A percentile compares a stretch with the other conserved stretches of the same genome.
These are phyloP conservation scores for Cephus nigrinus DNA, from an alignment of 2,888 invertebrate genomes.

Conservation along the genomic window DNA sequence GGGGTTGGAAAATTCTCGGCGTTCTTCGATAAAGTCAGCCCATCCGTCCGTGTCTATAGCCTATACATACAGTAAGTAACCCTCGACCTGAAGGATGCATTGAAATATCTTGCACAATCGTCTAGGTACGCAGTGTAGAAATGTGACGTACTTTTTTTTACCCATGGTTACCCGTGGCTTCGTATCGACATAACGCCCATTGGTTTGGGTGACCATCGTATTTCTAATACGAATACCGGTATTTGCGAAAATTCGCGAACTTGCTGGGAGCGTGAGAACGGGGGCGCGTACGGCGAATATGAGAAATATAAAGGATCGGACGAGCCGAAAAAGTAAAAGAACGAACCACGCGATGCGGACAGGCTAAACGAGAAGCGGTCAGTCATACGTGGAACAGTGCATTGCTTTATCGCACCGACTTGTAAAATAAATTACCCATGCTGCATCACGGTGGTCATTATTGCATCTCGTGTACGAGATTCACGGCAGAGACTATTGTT, in stretches of 20 bases:
- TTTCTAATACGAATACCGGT: not conserved
- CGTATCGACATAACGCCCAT: not conserved
- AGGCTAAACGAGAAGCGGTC: not conserved
- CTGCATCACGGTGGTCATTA: not conserved
- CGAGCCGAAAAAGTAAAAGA: not conserved
- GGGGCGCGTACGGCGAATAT: not conserved
- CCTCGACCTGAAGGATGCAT: too few relatives aligned
- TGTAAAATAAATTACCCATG: slow-evolving; percentile 36
- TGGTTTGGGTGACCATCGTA: not conserved
- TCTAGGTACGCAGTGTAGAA: not conserved
- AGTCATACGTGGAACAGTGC: slow-evolving; percentile 27
- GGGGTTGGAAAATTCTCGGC: too few relatives aligned
- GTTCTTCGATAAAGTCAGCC: too few relatives aligned
- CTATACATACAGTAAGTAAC: too few relatives aligned
- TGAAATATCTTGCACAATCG: not conserved
- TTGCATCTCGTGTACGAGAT: not conserved
- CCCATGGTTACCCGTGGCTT: not conserved
- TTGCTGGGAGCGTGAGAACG: not conserved
- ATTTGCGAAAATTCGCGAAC: not conserved
- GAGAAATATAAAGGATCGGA: not conserved
- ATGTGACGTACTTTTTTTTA: not conserved
- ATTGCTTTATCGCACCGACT: slow-evolving; percentile 31
- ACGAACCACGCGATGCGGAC: not conserved
- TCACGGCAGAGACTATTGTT: not conserved
- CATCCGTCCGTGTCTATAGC: too few relatives aligned